Conservation (phyloP, 2,888 invertebrate genomes). For the Hyles lineata region DNA sequence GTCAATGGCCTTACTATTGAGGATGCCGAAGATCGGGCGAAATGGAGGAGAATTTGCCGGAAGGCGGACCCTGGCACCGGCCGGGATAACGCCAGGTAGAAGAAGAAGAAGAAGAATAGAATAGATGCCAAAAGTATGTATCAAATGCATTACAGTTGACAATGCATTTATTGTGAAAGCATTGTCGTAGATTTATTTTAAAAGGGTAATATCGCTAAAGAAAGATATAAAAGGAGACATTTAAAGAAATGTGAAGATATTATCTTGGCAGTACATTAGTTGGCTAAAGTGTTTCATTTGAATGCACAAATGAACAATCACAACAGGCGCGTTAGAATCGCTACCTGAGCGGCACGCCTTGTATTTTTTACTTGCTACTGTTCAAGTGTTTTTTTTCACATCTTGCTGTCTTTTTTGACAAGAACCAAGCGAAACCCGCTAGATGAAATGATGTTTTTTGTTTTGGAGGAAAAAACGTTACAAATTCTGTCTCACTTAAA, state of each 20-base stretch:
- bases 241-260: not conserved
- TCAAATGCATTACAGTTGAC: no score
- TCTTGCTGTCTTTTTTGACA: conserved; percentile 15
- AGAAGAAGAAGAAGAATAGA: no score
- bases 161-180: not conserved
- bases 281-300: conserved; percentile 59
- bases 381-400: conserved; percentile 39
- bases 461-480: not conserved
- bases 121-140: not conserved
- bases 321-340: conserved; percentile 50
- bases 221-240: conserved; percentile 5
- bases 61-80: no score
- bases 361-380: conserved; percentile 50
- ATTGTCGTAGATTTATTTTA: not conserved
- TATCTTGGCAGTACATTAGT: not conserved
- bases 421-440: not conserved
- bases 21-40: no score
- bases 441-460: conserved; percentile 3
- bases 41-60: no score
- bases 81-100: no score
- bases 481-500: not conserved
- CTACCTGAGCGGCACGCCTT: conserved; percentile 62
- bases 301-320: conserved; percentile 59
- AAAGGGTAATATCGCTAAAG: not conserved
- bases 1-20: no score